Evolutionary conservation across 2,113 vertebrate genomes (phyloP).

Genomic region (Porphyrio hochstetteri): DNA sequence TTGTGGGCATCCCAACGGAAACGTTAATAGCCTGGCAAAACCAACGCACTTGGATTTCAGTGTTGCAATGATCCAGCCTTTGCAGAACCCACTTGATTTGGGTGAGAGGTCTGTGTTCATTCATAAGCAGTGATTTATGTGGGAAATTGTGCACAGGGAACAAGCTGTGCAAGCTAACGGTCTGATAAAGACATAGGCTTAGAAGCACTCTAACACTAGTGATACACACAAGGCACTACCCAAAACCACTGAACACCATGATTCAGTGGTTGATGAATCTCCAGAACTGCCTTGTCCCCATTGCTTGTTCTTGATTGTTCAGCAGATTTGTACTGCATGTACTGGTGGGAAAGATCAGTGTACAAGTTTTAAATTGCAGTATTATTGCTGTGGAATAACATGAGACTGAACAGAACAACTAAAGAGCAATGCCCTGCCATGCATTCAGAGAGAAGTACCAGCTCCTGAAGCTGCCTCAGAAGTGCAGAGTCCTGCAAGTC

Average conservation of each 20-base stretch:
- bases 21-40: background rate
- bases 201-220: background rate
- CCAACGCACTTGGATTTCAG: background rate
- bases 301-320: background rate
- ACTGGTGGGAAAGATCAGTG: background rate
- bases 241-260: background rate
- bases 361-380: background rate
- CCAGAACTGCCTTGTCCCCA: background rate
- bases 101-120: background rate
- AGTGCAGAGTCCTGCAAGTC: background rate
- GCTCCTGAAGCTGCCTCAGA: background rate
- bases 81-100: background rate
- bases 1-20: background rate
- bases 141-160: background rate
- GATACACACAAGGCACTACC: background rate
- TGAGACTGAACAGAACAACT: background rate
- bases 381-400: background rate
- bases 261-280: background rate
- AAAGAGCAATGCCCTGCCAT: accelerated
- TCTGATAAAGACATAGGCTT: background rate
- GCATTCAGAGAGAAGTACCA: background rate
- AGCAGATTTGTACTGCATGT: background rate
- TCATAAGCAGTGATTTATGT: background rate
- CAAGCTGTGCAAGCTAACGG: background rate
- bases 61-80: background rate